Evolutionary conservation across 1,140 invertebrate species (phyloP), one percentile per base, ranked within the genome.

Genomic region (Drosophila athabasca): DNA sequence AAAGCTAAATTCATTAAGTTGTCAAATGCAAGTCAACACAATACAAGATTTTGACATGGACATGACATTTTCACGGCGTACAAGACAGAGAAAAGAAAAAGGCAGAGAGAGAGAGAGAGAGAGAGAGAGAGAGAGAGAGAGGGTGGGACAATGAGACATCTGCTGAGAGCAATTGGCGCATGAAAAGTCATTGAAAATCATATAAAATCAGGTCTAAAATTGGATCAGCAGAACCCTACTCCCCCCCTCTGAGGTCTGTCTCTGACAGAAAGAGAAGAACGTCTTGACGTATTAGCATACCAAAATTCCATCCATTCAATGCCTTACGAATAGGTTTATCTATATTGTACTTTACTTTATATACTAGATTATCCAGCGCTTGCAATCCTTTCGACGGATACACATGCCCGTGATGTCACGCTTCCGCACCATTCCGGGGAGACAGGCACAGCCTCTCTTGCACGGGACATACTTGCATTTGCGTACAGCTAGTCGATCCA

Each of bases 21-120:
- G 87, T 90, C 87, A 90, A 90, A 79, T 87, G 79, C 87, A 90
- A 82, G 82, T 90, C 88, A 90, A 87, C 87, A 83, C 88, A 87
- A 79, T 88, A 82, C 43, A 71, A 71, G 57, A 43, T 70, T 77
- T 55, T 77, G 82, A 83, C 87, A 76, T 53, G 71, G 67, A 82
- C 87, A 90, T 90, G 85, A 79, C 81, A 79, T 58, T 55, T 66
- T 15, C 55, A 59, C 58, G 44, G 66, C 46, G 54, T 19, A 8
- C 15, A 35, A 15, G 49, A 41, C 13, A 22, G 9, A 43, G 44
- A 50, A 11, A 17, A 52, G 39, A 31, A 52, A 52, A 54, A 54
- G 8, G n/a, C 26, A 31, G 48, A 17, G 49, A 8, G 67, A 41
- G n/a, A n/a, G n/a, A n/a, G n/a, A n/a, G n/a, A n/a, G n/a, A n/a